Evolutionary conservation across 2,888 invertebrate species (phyloP), one percentile per base, ranked within the genome.

Genomic region (Oligia latruncula): DNA sequence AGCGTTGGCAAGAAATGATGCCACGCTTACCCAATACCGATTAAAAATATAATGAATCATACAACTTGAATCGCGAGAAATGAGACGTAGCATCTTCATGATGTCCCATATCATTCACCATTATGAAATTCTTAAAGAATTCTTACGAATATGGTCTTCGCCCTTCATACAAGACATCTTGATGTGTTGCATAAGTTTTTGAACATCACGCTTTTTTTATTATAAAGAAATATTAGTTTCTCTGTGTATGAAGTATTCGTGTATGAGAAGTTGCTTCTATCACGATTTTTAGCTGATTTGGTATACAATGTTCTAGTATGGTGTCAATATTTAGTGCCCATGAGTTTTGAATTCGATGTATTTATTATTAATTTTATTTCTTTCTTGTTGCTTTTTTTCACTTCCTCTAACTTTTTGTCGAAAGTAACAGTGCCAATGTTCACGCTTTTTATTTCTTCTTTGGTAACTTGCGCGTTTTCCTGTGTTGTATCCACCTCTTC

Each of bases 381-480:
- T 64, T 77, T 81, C 80, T 83, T 76, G 80, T 76, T 71, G 68
- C 68, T 80, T 77, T 91, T 95, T 91, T 95, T 95, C 74, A 96
- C 95, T 95, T 95, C 95, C 92, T 96, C 96, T 82, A 95, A 93
- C 93, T 95, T 96, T 90, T 96, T 94, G 88, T 96, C 96, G 86
- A 94, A 95, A 64, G 95, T 96, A 81, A 95, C 93, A 49, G 97
- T 96, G 83, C 96, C 97, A 79, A 96, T 96, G 89, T 96, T 96
- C 74, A 95, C 95, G 85, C 94, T 95, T 91, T 96, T 96, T 87
- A 96, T 95, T 93, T 96, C 96, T 84, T 96, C 96, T 92, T 96
- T 96, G 85, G 95, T 95, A 77, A 91, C 91, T 89, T 94, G 93
- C 77, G 91, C 91, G 75, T 90, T 94, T 90, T 95, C 96, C 96